Percentiles rank a stretch among this genome's conserved stretches.
These are phyloP conservation scores for Sardina pilchardus DNA, from an alignment of 2,113 vertebrate species.

Conservation along the genomic window DNA sequence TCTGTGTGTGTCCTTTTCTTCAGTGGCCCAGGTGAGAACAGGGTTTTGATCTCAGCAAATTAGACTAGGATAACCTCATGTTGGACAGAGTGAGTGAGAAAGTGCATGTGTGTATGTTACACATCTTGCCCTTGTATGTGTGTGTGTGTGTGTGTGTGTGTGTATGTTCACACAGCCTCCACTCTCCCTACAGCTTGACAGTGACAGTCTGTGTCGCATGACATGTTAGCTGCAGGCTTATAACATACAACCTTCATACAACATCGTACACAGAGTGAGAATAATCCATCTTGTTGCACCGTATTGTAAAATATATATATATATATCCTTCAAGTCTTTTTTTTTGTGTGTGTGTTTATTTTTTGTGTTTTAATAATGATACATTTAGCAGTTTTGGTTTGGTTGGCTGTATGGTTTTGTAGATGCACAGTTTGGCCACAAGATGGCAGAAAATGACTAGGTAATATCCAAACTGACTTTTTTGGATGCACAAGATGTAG, in stretches of 20 bases:
- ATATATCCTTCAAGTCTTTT: neutral
- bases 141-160: constrained; percentile 8
- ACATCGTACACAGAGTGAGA: too few species aligned
- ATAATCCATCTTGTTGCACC: too few species aligned
- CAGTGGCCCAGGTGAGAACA: neutral
- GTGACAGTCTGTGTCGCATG: neutral
- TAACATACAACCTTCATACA: neutral
- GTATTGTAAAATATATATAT: too few species aligned
- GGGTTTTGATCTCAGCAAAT: neutral
- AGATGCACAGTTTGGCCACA: neutral
- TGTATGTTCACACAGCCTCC: neutral
- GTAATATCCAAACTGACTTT: neutral
- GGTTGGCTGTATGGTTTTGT: neutral
- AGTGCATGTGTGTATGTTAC: neutral
- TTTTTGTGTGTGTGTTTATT: neutral
- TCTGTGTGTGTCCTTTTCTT: neutral
- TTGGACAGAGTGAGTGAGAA: neutral
- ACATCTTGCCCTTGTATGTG: too few species aligned
- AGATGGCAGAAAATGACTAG: neutral
- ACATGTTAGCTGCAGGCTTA: neutral
- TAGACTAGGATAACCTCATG: neutral
- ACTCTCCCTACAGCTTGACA: neutral
- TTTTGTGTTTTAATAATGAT: neutral
- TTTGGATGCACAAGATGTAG: neutral
- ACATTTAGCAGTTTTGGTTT: too few species aligned